These are phyloP conservation scores for Coreoperca whiteheadi DNA, from an alignment of 2,113 vertebrate species.

Conservation along the genomic window DNA sequence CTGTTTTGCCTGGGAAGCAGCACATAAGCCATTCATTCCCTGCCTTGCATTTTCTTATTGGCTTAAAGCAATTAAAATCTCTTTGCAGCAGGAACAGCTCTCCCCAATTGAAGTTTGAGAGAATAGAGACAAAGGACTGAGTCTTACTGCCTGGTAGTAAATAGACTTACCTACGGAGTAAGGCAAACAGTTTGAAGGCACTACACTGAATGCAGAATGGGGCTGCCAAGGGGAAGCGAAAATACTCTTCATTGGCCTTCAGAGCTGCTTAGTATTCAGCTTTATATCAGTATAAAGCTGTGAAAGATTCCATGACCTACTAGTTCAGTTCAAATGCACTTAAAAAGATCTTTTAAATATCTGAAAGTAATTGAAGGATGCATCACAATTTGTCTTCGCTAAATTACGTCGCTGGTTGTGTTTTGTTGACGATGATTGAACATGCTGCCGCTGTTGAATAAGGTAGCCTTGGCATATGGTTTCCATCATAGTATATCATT, in stretches of 20 bases:
- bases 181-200: constrained; percentile 15
- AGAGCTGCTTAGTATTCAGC: constrained; percentile 21
- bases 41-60: constrained; percentile 58
- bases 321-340: neutral
- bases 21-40: constrained; percentile 53
- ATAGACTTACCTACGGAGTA: constrained; percentile 39
- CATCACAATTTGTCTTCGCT: neutral
- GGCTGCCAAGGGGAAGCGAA: neutral
- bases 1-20: constrained; percentile 56
- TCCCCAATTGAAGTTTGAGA: constrained; percentile 36
- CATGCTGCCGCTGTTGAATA: neutral
- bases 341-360: neutral
- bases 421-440: constrained; percentile 1
- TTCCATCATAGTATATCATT: constrained; percentile 14
- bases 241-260: constrained; percentile 26
- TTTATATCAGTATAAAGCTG: constrained; percentile 5
- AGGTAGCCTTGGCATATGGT: neutral
- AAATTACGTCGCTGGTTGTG: neutral
- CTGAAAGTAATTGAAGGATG: neutral
- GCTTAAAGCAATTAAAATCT: constrained; percentile 75
- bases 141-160: constrained; percentile 47
- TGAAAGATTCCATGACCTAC: neutral
- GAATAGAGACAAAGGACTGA: constrained; percentile 50
- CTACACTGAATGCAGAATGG: neutral
- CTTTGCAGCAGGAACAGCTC: constrained; percentile 36